Conservation (phyloP, 2,113 vertebrate genomes). For the Leptocoma aspasia region DNA sequence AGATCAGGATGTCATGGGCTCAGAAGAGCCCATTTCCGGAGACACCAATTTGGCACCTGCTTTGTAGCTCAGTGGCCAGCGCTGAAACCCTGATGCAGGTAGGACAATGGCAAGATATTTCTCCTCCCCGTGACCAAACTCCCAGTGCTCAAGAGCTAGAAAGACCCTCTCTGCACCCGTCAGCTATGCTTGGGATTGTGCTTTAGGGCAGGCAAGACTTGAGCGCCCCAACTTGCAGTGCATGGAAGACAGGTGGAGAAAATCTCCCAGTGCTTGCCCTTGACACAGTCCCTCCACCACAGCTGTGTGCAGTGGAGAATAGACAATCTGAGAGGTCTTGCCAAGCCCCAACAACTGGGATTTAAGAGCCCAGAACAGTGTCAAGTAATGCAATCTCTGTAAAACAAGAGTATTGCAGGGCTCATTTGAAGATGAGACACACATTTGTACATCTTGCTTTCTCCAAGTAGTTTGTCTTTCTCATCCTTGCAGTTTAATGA, state of each 20-base stretch:
- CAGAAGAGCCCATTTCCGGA: neutral
- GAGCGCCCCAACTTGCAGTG: accelerated
- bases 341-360: neutral
- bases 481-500: neutral
- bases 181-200: neutral
- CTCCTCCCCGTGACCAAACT: neutral
- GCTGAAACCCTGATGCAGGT: neutral
- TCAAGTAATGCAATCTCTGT: neutral
- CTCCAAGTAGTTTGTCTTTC: neutral
- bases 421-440: neutral
- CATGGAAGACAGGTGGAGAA: neutral
- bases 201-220: neutral
- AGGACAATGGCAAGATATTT: neutral
- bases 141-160: neutral
- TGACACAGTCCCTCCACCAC: neutral
- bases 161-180: neutral
- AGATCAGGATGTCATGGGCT: neutral
- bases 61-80: neutral
- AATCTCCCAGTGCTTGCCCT: neutral
- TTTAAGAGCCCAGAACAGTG: neutral
- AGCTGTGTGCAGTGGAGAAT: accelerated
- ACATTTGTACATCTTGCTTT: neutral
- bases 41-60: neutral
- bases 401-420: neutral
- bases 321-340: neutral